Evolutionary conservation across 2,888 invertebrate species (phyloP), one percentile per base, ranked within the genome.

Genomic region (Caenorhabditis plicata): DNA sequence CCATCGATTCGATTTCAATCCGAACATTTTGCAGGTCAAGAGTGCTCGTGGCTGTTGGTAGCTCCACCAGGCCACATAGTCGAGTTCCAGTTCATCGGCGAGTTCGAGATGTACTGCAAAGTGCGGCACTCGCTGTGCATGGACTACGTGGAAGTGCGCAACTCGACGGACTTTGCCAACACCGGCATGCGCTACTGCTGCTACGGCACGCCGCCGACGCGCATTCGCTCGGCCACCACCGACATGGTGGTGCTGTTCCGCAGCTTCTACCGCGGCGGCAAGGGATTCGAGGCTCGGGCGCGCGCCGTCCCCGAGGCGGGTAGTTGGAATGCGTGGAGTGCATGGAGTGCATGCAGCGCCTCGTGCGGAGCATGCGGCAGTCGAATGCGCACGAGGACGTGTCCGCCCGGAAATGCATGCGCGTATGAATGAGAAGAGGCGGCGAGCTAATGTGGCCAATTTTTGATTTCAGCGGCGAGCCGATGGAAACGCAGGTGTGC

Each of bases 111-210:
- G 76, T 81, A 81, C 48, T 81, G 81, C 57, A 81, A 81, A 60
- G 73, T 80, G n/a, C 53, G 78, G 15, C 81, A 81, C 64, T 80
- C 81, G 2, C 66, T 81, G 22, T 81, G 81, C 57, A 81, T 81
- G 81, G 81, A 81, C 60, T 81, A 81, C 53, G 79, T 81, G 5
- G 81, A 81, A 53, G 75, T 80, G 29, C 45, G 80, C 4, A 81
- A 81, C 43, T 71, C 78, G 19, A 80, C 81, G 11, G 81, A 81
- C 52, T 81, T 81, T 36, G 80, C 81, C 15, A 81, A 81, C 40
- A 81, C 81, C n/a, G 81, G 81, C 53, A 81, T 81, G 81, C 69
- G 80, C 80, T 81, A 81, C 53, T 81, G 81, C 55, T 81, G 81
- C 63, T 79, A 74, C 45, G 77, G 78, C 17, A 78, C 80, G 7